A percentile compares a stretch with the other conserved stretches of the same genome.
These are phyloP conservation scores for Corella eumyota DNA, from an alignment of 23 tunicate species.

Conservation along the genomic window DNA sequence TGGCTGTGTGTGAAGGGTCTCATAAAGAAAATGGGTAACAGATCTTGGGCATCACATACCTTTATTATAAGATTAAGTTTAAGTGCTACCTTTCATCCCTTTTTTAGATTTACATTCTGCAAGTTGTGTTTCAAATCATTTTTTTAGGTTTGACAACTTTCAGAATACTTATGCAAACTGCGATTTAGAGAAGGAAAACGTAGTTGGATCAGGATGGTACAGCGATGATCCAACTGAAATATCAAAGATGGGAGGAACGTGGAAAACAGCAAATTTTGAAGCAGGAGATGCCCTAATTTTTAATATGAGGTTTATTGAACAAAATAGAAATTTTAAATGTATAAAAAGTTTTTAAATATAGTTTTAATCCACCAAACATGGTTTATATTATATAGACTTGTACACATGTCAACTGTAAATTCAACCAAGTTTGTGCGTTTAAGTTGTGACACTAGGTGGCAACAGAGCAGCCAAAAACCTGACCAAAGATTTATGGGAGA, in stretches of 20 bases:
- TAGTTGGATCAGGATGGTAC: conserved; percentile 21
- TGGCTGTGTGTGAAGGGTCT: conserved; percentile 20
- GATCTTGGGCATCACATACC: too few species aligned
- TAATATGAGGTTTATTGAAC: conserved; percentile 9
- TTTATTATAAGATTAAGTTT: too few species aligned
- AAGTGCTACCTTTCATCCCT: too few species aligned
- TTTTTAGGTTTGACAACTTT: conserved; percentile 9
- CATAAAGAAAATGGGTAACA: conserved; percentile 11
- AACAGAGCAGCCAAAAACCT: conserved; percentile 9
- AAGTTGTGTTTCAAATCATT: too few species aligned
- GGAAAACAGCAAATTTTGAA: conserved; percentile 22
- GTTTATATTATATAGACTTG: conserved; percentile 1
- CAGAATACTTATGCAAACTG: conserved; percentile 21
- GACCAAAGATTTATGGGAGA: conserved; percentile 15
- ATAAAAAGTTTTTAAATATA: not conserved
- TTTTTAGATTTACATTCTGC: too few species aligned
- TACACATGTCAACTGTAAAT: conserved; percentile 28
- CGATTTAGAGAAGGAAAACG: conserved; percentile 14
- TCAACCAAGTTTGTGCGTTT: conserved; percentile 11
- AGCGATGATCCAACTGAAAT: conserved; percentile 18
- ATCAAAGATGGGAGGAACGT: conserved; percentile 11
- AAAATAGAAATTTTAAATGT: not conserved
- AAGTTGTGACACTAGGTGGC: conserved; percentile 46
- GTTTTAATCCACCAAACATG: too few species aligned
- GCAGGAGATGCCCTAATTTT: conserved; percentile 26